Percentiles rank a stretch among this genome's conserved stretches.
Conservation (phyloP, 2,113 vertebrate species). For the Microcebus lehilahytsara region DNA sequence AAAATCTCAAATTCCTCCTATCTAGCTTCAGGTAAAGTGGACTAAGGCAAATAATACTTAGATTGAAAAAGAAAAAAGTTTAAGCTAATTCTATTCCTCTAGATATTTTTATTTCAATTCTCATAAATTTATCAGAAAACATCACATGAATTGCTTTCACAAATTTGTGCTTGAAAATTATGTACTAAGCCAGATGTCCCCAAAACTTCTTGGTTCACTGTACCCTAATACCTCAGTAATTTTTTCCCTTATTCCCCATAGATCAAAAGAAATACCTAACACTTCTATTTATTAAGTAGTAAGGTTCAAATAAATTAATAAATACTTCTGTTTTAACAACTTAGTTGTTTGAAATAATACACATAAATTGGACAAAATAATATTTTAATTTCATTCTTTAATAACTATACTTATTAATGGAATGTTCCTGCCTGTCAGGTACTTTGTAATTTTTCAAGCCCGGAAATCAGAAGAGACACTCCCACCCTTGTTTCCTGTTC, state of each 20-base stretch:
- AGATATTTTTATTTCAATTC: neutral
- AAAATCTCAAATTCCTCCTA: neutral
- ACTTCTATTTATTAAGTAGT: slow-evolving; percentile 12
- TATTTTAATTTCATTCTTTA: slow-evolving; percentile 22
- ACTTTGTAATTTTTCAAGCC: slow-evolving; percentile 5
- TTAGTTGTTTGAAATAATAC: neutral
- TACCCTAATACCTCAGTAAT: neutral
- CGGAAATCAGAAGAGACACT: neutral
- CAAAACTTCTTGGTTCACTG: neutral
- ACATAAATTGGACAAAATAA: neutral
- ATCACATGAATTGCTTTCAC: neutral
- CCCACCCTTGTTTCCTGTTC: neutral
- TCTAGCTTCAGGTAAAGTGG: neutral
- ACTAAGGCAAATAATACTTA: slow-evolving; percentile 3
- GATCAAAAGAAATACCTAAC: neutral
- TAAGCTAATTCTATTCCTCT: neutral
- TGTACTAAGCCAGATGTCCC: neutral
- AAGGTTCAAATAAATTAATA: slow-evolving; percentile 20
- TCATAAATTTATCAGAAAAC: neutral
- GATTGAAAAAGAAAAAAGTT: neutral
- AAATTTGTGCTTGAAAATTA: slow-evolving; percentile 21
- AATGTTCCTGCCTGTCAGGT: neutral
- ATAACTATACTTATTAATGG: neutral
- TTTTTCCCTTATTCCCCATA: neutral
- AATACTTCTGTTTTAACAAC: neutral